Base-by-base conservation (phyloP, 2,888 invertebrate species). In the Choreutis nemorana region DNA sequence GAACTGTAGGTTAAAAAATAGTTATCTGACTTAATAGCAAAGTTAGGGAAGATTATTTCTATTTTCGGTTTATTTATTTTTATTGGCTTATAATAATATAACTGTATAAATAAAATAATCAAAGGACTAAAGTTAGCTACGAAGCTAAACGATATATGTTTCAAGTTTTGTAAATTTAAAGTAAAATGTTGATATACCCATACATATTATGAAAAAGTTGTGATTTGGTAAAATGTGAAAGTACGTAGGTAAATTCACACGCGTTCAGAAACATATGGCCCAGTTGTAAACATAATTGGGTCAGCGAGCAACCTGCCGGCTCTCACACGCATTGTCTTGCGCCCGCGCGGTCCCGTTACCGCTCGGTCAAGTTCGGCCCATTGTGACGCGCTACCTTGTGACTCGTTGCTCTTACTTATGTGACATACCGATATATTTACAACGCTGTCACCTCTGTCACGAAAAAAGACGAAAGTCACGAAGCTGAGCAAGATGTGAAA, bases 281-380 rank as follows among this genome's bases (percentile, higher is more conserved):
- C 57, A 70, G 62, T 70, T 64, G 49, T 51, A 41, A 41, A 48
- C 56, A 67, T 73, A 75, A 75, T 77, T 77, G 60, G 75, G 78
- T 77, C 72, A 75, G 50, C 70, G 70, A 70, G 68, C 72, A 75
- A 75, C 75, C 78, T 75, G 77, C 56, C 57, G 57, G 49, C 45
- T 54, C 58, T 63, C 61, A 55, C 68, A 67, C 72, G 71, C 72
- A 72, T 77, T 73, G 73, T 72, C 62, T 71, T 55, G 63, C 55
- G 57, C 44, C 40, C 41, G 53, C 48, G 38, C 52, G 20, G 58
- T 72, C 64, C 77, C 77, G 77, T 77, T 77, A 77, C 36, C 50
- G 50, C 53, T 55, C 68, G 72, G 72, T 72, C 72, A 73, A 67
- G 70, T 72, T 73, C 68, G 70, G 57, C 58, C 51, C 58, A 64